Percentiles rank a stretch among this genome's conserved stretches.
Conservation (phyloP, 2,888 invertebrate species). For the Galerucella calmariensis region DNA sequence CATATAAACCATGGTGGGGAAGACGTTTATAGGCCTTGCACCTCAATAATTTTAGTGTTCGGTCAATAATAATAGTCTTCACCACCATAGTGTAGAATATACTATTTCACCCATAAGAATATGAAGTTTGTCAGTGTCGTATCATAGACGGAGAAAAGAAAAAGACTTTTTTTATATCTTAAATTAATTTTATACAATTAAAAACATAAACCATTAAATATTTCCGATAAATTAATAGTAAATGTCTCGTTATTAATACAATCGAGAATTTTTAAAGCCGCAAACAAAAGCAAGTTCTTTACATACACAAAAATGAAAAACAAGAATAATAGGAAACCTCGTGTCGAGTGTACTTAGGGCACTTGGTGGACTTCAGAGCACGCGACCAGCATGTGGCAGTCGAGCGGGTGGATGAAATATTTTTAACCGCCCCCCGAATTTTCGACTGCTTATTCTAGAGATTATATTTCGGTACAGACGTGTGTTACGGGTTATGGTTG, state of each 20-base stretch:
- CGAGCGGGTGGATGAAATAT: slow-evolving; percentile 36
- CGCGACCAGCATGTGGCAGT: slow-evolving; percentile 63
- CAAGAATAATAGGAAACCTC: slow-evolving; percentile 48
- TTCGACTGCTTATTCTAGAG: slow-evolving; percentile 29
- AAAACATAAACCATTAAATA: too few species aligned
- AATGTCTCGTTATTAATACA: not conserved
- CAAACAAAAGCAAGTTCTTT: slow-evolving; percentile 11
- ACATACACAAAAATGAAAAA: slow-evolving; percentile 33
- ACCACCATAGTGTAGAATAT: too few species aligned
- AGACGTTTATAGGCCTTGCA: too few species aligned
- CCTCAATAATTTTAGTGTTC: too few species aligned
- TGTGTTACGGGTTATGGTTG: slow-evolving; percentile 27
- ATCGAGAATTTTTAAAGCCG: not conserved
- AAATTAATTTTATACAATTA: too few species aligned
- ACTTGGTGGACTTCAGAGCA: slow-evolving; percentile 60
- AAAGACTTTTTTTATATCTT: too few species aligned
- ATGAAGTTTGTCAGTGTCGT: too few species aligned
- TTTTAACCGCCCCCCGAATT: slow-evolving; percentile 25
- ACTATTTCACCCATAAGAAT: too few species aligned
- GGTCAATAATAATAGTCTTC: too few species aligned
- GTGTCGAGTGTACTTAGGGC: slow-evolving; percentile 49
- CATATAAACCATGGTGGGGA: too few species aligned
- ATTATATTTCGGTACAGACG: slow-evolving; percentile 42
- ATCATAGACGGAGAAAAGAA: too few species aligned
- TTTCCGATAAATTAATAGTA: too few species aligned